Conservation (phyloP, 2,113 vertebrate species). For the Muscicapa adusta region DNA sequence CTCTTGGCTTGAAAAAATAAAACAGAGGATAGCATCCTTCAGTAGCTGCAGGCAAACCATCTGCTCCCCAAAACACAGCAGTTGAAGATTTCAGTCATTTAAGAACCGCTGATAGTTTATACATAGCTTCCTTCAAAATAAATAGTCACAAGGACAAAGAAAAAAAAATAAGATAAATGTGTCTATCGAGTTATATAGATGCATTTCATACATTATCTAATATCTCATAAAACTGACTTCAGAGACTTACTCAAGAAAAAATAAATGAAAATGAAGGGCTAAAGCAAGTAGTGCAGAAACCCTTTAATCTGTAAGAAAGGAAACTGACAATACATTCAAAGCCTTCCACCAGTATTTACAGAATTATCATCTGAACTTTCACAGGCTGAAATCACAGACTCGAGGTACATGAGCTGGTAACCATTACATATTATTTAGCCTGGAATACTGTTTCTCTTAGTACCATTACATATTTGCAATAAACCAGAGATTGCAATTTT, state of each 20-base stretch:
- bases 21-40: background rate
- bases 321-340: background rate
- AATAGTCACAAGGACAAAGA: background rate
- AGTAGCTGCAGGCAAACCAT: background rate
- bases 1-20: background rate
- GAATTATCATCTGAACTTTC: background rate
- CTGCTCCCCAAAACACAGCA: background rate
- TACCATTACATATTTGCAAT: background rate
- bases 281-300: background rate
- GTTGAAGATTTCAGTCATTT: background rate
- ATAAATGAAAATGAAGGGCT: background rate
- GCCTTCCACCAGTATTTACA: background rate
- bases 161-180: background rate
- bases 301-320: background rate
- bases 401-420: background rate
- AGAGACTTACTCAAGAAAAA: background rate
- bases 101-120: background rate
- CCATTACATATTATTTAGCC: background rate
- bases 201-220: background rate
- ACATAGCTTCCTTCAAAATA: conserved; percentile 17
- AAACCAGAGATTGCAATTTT: conserved; percentile 10
- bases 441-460: background rate
- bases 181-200: background rate
- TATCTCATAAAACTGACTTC: background rate
- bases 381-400: background rate